Percentiles rank a stretch among this genome's conserved stretches.
phyloP scores from a whole-genome alignment of 2,888 invertebrate species.

The Metalampra italica region DNA sequence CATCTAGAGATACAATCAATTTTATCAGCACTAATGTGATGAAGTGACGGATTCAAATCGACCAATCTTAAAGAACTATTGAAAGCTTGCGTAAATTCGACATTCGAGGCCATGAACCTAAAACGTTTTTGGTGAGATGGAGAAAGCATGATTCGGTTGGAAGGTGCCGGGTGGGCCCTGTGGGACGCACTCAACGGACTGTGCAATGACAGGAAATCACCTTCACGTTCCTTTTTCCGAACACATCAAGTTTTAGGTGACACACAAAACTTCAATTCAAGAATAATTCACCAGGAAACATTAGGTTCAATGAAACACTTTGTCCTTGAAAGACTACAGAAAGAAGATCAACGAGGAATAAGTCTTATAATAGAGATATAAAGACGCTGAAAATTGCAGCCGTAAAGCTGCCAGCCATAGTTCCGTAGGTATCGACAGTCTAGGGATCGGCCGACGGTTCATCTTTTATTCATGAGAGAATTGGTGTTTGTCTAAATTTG shows the following conservation, averaged over 20 bases:
- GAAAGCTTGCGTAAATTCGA: no score
- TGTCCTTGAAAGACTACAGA: constrained; percentile 26
- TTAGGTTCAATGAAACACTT: constrained; percentile 28
- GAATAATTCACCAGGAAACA: not conserved
- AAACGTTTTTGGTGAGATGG: no score
- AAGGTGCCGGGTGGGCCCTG: no score
- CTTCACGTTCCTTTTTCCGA: not conserved
- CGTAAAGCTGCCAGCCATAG: constrained; percentile 16
- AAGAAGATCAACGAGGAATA: constrained; percentile 24
- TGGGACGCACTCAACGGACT: no score
- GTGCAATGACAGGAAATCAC: no score
- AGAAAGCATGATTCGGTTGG: no score
- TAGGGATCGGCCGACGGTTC: constrained; percentile 10
- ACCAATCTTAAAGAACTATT: no score
- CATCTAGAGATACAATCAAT: no score
- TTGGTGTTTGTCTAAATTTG: constrained; percentile 16
- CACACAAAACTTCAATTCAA: not conserved
- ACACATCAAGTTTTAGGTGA: not conserved
- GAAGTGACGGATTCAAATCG: no score
- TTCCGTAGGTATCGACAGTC: constrained; percentile 14
- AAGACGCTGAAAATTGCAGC: constrained; percentile 12
- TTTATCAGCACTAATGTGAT: no score
- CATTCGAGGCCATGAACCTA: no score
- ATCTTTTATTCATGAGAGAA: constrained; percentile 15
- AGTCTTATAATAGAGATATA: constrained; percentile 18